phyloP scores from a whole-genome alignment of 2,797 vertebrate genomes.

The Loriculus beryllinus region DNA sequence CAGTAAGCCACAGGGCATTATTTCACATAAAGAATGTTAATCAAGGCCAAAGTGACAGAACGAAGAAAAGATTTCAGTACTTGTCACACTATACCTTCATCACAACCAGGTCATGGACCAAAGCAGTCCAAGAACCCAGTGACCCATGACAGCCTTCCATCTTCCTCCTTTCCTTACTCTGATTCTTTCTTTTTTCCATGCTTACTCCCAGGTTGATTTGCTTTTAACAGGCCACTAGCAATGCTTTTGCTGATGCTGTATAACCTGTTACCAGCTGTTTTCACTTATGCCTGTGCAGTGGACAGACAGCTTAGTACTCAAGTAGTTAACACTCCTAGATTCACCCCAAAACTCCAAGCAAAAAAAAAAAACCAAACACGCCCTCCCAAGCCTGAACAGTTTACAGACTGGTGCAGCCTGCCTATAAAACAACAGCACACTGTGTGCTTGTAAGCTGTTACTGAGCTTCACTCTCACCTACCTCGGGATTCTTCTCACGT shows the following conservation, averaged over 20 bases:
- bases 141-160: not conserved
- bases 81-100: not conserved
- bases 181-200: not conserved
- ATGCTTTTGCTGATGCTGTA: not conserved
- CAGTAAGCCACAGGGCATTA: rapidly evolving
- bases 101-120: not conserved
- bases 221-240: not conserved
- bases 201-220: not conserved
- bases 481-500: not conserved
- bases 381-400: not conserved
- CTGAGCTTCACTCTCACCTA: not conserved
- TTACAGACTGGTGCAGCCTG: not conserved
- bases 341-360: not conserved
- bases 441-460: not conserved
- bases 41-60: not conserved
- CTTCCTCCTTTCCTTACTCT: not conserved
- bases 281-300: not conserved
- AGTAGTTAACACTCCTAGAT: not conserved
- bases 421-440: not conserved
- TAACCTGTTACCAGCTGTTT: not conserved
- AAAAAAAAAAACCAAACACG: not conserved
- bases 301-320: not conserved
- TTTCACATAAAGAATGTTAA: not conserved
- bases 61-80: not conserved
- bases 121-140: not conserved